Percentiles rank a stretch among this genome's conserved stretches.
These are phyloP conservation scores for Drosophila erecta DNA, from an alignment of 1,140 invertebrate species.

Conservation along the genomic window DNA sequence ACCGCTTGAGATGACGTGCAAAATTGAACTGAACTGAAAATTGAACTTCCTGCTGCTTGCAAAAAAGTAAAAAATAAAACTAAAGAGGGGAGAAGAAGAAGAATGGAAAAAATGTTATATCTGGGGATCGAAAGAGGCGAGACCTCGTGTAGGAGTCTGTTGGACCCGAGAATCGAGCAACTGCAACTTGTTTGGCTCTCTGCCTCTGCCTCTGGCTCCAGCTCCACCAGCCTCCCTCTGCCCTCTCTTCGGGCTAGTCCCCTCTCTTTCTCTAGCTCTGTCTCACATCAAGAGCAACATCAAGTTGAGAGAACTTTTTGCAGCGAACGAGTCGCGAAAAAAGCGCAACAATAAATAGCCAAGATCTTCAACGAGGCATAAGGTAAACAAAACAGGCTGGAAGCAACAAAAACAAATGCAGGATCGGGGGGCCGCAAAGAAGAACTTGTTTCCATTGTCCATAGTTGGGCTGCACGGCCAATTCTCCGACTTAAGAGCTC, in stretches of 20 bases:
- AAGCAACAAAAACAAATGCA: slow-evolving; percentile 55
- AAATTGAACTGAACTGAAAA: slow-evolving; percentile 81
- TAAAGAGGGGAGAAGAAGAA: slow-evolving; percentile 20
- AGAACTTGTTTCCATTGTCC: slow-evolving; percentile 79
- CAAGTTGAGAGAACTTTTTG: slow-evolving; percentile 39
- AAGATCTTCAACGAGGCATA: slow-evolving; percentile 71
- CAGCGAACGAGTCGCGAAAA: slow-evolving; percentile 14
- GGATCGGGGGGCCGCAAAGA: slow-evolving; percentile 20
- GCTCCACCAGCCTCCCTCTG: not conserved
- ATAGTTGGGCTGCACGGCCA: slow-evolving; percentile 57
- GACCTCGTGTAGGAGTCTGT: slow-evolving; percentile 74
- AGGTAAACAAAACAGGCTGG: slow-evolving; percentile 76
- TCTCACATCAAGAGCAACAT: slow-evolving; percentile 18
- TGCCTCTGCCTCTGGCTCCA: not conserved
- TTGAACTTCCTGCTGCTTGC: slow-evolving; percentile 76
- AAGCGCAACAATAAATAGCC: slow-evolving; percentile 37
- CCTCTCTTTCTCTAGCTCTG: slow-evolving; percentile 1
- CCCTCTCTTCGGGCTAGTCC: not conserved
- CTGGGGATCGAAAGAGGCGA: slow-evolving; percentile 46
- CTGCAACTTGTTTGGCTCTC: slow-evolving; percentile 70
- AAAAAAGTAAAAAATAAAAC: slow-evolving; percentile 40
- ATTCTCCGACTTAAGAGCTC: slow-evolving; percentile 36
- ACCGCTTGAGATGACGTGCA: slow-evolving; percentile 82
- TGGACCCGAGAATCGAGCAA: slow-evolving; percentile 51
- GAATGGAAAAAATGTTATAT: slow-evolving; percentile 40